Evolutionary conservation across 2,888 invertebrate species (phyloP), one percentile per base, ranked within the genome.

Genomic region (Exephanes ischioxanthus): DNA sequence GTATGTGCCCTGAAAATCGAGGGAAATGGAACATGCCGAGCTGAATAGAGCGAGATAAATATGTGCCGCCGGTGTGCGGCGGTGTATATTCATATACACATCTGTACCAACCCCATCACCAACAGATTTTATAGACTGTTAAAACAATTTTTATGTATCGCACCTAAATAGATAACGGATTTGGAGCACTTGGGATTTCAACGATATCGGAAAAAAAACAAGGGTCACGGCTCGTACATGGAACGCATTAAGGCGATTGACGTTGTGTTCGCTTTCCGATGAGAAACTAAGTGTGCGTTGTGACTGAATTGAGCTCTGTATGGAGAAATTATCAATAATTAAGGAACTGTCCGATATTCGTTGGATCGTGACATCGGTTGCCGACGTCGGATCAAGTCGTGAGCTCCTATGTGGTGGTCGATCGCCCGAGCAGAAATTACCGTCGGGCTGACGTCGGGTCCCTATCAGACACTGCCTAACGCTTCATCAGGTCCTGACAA

Each of bases 11-110:
- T 70, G 33, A 68, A 67, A 70, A 70, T 83, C 16, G 79, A 45
- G 63, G n/a, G 79, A 80, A 83, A 75, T 45, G 70, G 67, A 51
- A 80, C 79, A 83, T 58, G 70, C 19, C 22, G 51, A 70, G 72
- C 61, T 73, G 58, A 66, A 72, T 55, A 70, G 61, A 79, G 68
- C 41, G 66, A 78, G 80, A 79, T 68, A 79, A 79, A 83, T 61
- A 72, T 53, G 77, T 45, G 71, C 22, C 37, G 58, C 67, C 33
- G 77, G 67, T 66, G 16, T 66, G 26, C n/a, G 37, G 19, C 48
- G 11, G 41, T n/a, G 53, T 68, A 45, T 48, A 26, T 26, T 3
- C 11, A 22, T 45, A 37, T 66, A 33, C 19, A 58, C 16, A 45
- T 11, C 19, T 45, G 16, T 3, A 14, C 41, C 22, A 61, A 19